A percentile compares a stretch with the other conserved stretches of the same genome.
Conservation (phyloP, 2,888 invertebrate species). For the Oligia fasciuncula region DNA sequence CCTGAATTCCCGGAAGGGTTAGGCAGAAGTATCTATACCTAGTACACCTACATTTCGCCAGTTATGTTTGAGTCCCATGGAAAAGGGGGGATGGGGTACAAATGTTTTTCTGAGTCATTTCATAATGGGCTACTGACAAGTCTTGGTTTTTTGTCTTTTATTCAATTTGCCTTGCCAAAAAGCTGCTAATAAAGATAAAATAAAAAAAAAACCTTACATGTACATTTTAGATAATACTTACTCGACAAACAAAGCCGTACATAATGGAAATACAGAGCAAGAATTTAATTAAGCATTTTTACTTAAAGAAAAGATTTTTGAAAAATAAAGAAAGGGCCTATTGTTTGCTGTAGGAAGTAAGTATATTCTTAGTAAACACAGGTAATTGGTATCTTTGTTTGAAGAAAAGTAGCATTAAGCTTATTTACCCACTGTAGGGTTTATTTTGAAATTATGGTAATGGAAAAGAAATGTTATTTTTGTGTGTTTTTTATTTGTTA, state of each 20-base stretch:
- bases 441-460: slow-evolving; percentile 17
- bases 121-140: no score
- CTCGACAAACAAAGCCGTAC: slow-evolving; percentile 7
- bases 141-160: neutral
- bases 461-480: neutral
- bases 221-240: slow-evolving; percentile 16
- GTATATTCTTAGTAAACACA: slow-evolving; percentile 25
- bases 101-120: no score
- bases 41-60: no score
- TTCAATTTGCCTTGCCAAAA: no score
- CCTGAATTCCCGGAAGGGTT: no score
- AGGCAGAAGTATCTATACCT: no score
- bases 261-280: slow-evolving; percentile 26
- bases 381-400: slow-evolving; percentile 49
- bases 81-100: no score
- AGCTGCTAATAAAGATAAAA: no score
- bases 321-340: slow-evolving; percentile 28
- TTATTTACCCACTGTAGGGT: neutral
- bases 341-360: slow-evolving; percentile 37
- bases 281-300: slow-evolving; percentile 49
- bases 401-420: slow-evolving; percentile 37
- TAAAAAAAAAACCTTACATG: no score
- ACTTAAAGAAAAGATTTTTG: slow-evolving; percentile 34
- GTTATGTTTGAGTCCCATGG: no score
- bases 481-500: neutral